Conservation (phyloP, 2,113 vertebrate species). For the Chaetodon trifascialis region DNA sequence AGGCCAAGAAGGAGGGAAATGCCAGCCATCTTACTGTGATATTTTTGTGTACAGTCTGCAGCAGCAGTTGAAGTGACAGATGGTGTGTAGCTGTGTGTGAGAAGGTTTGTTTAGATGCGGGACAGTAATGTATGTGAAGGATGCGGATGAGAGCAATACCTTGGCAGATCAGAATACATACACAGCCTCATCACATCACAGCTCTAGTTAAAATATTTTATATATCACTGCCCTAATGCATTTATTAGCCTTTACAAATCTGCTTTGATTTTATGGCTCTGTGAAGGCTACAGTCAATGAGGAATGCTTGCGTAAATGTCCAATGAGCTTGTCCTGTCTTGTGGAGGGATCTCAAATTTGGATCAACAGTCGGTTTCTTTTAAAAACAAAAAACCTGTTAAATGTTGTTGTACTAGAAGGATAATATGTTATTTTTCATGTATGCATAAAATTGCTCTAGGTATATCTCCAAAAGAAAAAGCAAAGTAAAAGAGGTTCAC, state of each 20-base stretch:
- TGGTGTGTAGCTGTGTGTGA: constrained; percentile 22
- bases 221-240: constrained; percentile 8
- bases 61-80: constrained; percentile 41
- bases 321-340: constrained; percentile 6
- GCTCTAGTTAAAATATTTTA: constrained; percentile 13
- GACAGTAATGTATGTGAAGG: constrained; percentile 22
- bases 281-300: constrained; percentile 26
- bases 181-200: not conserved
- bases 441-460: not conserved
- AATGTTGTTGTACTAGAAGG: not conserved
- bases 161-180: constrained; percentile 5
- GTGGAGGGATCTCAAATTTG: not conserved
- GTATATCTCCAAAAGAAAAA: not conserved
- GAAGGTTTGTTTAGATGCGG: constrained; percentile 22
- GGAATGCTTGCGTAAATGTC: constrained; percentile 24
- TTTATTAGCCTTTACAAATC: constrained; percentile 31
- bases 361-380: not conserved
- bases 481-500: not conserved
- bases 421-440: not conserved
- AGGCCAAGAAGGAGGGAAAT: constrained; percentile 11
- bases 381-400: constrained; percentile 1
- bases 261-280: constrained; percentile 33
- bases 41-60: constrained; percentile 10
- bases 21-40: constrained; percentile 12
- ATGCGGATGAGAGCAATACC: constrained; percentile 15